These are phyloP conservation scores for Danio jaintianensis DNA, from an alignment of 2,797 vertebrate species.

Conservation along the genomic window DNA sequence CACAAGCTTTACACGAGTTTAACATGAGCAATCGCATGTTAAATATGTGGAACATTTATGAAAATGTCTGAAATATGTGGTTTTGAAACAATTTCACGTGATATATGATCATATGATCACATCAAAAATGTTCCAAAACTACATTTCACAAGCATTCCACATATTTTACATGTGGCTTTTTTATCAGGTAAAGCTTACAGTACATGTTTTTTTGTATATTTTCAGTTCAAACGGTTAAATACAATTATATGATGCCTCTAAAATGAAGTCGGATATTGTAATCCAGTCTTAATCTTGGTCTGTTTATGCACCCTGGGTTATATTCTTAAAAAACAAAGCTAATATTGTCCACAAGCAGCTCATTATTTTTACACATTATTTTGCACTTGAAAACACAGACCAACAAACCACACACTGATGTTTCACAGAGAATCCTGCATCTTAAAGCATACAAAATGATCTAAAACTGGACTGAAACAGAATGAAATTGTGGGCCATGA, in stretches of 20 bases:
- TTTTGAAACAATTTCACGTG: too few relatives aligned
- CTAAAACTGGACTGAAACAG: background rate
- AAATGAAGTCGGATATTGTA: background rate
- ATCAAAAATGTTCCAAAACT: too few relatives aligned
- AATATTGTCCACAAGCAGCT: constrained; percentile 12
- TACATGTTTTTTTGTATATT: too few relatives aligned
- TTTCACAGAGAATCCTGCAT: background rate
- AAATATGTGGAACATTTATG: too few relatives aligned
- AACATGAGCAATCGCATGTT: too few relatives aligned
- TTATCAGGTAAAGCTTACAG: too few relatives aligned
- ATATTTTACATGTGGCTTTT: too few relatives aligned
- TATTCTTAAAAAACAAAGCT: constrained; percentile 13
- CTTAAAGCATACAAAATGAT: background rate
- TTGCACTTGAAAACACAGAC: background rate
- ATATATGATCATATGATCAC: too few relatives aligned
- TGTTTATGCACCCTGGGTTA: background rate
- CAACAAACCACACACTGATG: constrained; percentile 7
- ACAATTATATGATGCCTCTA: background rate
- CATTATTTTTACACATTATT: background rate
- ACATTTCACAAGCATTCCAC: too few relatives aligned
- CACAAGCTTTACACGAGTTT: too few relatives aligned
- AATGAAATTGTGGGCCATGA: background rate
- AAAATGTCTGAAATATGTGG: too few relatives aligned
- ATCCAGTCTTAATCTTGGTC: background rate
- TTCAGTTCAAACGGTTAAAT: background rate